These are phyloP conservation scores for Lacerta viridis DNA, from an alignment of 2,797 vertebrate genomes.

Conservation along the genomic window DNA sequence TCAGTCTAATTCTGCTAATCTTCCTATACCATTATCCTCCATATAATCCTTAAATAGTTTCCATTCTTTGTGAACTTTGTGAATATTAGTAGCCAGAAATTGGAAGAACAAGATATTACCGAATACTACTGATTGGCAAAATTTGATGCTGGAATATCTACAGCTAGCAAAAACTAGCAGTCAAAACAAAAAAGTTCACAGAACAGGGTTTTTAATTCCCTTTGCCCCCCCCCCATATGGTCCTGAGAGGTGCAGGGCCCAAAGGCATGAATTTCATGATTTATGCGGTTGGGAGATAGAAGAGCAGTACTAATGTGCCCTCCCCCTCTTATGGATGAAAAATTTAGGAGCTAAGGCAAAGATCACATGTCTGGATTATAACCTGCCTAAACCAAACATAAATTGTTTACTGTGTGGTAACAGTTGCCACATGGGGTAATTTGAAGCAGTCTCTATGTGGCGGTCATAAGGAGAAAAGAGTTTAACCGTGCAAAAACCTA, in stretches of 20 bases:
- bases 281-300: not conserved
- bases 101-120: no score
- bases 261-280: not conserved
- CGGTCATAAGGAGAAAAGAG: not conserved
- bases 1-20: no score
- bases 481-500: conserved; percentile 2
- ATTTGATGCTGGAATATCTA: no score
- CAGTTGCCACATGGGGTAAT: not conserved
- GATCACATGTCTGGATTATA: not conserved
- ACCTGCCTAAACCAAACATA: not conserved
- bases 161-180: no score
- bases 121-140: no score
- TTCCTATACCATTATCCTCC: no score
- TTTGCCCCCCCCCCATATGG: not conserved
- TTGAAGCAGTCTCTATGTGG: not conserved
- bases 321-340: not conserved
- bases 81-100: no score
- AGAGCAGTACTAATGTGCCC: not conserved
- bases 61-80: no score
- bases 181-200: no score
- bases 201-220: no score
- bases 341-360: not conserved
- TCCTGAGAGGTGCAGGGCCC: not conserved
- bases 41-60: no score
- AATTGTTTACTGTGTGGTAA: not conserved